phyloP scores from a whole-genome alignment of 2,888 invertebrate species.

The Drosophila cognata region DNA sequence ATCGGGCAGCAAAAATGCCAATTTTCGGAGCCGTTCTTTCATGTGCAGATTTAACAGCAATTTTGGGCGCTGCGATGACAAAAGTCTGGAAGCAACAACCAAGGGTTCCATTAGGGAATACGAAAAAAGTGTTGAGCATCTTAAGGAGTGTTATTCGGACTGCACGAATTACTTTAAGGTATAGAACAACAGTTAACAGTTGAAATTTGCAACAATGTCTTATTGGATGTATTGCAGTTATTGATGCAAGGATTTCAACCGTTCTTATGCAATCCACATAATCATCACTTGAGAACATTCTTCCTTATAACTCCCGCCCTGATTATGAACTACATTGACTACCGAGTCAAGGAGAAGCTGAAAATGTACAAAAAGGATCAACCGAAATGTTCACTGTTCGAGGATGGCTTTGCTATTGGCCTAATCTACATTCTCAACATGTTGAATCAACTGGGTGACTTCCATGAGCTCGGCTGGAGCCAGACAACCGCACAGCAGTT shows the following conservation, averaged over 20 bases:
- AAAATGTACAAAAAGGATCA: conserved; percentile 93
- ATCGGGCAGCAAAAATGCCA: conserved; percentile 96
- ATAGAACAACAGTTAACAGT: background rate
- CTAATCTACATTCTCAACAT: conserved; percentile 95
- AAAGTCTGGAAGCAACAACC: conserved; percentile 87
- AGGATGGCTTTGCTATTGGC: conserved; percentile 99
- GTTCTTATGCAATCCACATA: conserved; percentile 93
- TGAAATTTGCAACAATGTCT: background rate
- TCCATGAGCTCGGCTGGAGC: conserved; percentile 98
- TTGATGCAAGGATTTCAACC: conserved; percentile 96
- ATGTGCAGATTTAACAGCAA: conserved; percentile 91
- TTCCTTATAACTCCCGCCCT: conserved; percentile 96
- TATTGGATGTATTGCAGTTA: conserved; percentile 86
- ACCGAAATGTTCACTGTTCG: conserved; percentile 94
- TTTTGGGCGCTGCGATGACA: conserved; percentile 87
- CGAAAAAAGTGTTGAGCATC: conserved; percentile 91
- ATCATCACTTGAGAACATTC: conserved; percentile 95
- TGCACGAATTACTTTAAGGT: conserved; percentile 83
- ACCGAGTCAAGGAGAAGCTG: conserved; percentile 96
- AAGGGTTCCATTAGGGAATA: conserved; percentile 89
- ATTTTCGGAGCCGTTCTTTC: conserved; percentile 95
- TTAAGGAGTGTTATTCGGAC: conserved; percentile 92
- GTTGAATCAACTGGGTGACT: conserved; percentile 93
- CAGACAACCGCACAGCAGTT: conserved; percentile 92
- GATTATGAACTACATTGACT: conserved; percentile 97